Conservation (phyloP, 2,113 vertebrate species). For the Plecturocebus donacophilus region DNA sequence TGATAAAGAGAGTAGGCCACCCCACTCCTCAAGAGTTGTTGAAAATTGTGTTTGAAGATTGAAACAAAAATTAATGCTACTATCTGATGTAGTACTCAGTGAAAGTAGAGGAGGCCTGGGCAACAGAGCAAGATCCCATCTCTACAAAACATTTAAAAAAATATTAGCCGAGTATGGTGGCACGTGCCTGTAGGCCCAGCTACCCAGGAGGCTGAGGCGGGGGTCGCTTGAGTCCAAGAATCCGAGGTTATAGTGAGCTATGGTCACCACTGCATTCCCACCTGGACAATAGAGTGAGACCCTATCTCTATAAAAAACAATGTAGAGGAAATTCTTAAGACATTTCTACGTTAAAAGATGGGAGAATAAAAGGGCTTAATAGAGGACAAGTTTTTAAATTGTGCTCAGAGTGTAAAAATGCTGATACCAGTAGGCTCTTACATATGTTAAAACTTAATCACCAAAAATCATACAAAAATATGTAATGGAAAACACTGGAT, state of each 20-base stretch:
- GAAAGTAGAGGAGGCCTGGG: not conserved
- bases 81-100: not conserved
- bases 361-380: not conserved
- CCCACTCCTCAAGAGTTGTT: not conserved
- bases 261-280: no score
- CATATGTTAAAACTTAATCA: not conserved
- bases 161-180: no score
- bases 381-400: not conserved
- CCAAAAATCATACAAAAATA: not conserved
- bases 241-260: no score
- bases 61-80: not conserved
- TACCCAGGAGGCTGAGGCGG: no score
- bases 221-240: no score
- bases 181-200: no score
- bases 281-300: no score
- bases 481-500: not conserved
- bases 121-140: no score
- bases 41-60: not conserved
- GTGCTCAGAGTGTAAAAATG: not conserved
- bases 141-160: no score
- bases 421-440: not conserved
- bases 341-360: not conserved
- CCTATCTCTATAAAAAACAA: no score
- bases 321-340: not conserved
- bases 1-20: not conserved